A percentile compares a stretch with the other conserved stretches of the same genome.
These are phyloP conservation scores for Lepus townsendii DNA, from an alignment of 2,797 vertebrate genomes.

Conservation along the genomic window DNA sequence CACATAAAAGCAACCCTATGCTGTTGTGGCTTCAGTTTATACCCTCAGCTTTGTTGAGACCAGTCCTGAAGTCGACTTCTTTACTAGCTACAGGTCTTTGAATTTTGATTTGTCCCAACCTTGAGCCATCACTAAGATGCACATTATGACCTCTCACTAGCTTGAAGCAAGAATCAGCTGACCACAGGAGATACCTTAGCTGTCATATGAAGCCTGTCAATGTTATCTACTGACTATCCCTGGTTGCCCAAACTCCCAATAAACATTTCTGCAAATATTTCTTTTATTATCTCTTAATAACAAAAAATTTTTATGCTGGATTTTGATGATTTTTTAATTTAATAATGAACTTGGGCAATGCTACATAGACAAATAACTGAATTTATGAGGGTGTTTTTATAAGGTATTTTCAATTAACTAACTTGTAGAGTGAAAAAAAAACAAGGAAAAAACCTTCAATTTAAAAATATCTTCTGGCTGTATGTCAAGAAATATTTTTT, in stretches of 20 bases:
- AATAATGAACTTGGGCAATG: background rate
- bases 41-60: background rate
- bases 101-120: background rate
- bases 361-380: background rate
- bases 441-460: background rate
- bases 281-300: background rate
- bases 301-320: background rate
- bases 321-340: background rate
- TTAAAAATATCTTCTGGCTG: background rate
- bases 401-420: background rate
- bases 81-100: background rate
- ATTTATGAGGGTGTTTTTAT: background rate
- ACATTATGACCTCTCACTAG: background rate
- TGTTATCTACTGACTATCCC: rapidly evolving
- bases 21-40: background rate
- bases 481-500: background rate
- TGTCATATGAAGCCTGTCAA: background rate
- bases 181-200: background rate
- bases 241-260: background rate
- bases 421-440: background rate
- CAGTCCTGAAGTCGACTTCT: background rate
- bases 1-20: background rate
- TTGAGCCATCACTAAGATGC: background rate
- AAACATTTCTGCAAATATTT: background rate
- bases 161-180: background rate